phyloP scores from a whole-genome alignment of 2,113 vertebrate genomes.

The Vanacampus margaritifer region DNA sequence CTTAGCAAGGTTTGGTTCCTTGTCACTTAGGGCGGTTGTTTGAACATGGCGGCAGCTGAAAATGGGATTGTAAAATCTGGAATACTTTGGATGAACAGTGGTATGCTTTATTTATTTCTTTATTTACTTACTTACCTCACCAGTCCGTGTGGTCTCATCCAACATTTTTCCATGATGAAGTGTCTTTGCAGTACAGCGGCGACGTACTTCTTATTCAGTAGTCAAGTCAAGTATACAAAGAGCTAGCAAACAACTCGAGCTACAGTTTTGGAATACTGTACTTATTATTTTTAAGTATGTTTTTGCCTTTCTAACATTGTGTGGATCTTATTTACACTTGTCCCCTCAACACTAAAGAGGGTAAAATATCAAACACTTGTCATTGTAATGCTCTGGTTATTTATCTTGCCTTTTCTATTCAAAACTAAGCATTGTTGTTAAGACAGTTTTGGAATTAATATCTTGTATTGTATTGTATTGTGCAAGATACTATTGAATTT shows the following conservation, averaged over 20 bases:
- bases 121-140: not conserved
- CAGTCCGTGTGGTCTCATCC: not conserved
- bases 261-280: not conserved
- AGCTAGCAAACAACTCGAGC: slow-evolving; percentile 2
- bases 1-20: slow-evolving; percentile 62
- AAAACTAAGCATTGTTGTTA: too few relatives aligned
- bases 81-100: slow-evolving; percentile 73
- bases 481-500: too few relatives aligned
- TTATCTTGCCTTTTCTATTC: too few relatives aligned
- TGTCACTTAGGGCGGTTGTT: slow-evolving; percentile 91
- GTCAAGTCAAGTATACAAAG: slow-evolving; percentile 11
- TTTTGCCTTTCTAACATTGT: too few relatives aligned
- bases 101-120: slow-evolving; percentile 71
- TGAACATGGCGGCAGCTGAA: slow-evolving; percentile 87
- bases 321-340: too few relatives aligned
- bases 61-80: slow-evolving; percentile 40
- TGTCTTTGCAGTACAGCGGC: not conserved
- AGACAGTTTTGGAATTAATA: too few relatives aligned
- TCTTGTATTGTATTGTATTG: too few relatives aligned
- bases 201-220: not conserved
- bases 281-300: too few relatives aligned
- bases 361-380: too few relatives aligned
- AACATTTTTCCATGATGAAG: not conserved
- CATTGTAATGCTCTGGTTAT: too few relatives aligned
- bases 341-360: too few relatives aligned